Evolutionary conservation across 2,113 vertebrate genomes (phyloP), one percentile per base, ranked within the genome.

Genomic region (Sinocyclocheilus grahami): DNA sequence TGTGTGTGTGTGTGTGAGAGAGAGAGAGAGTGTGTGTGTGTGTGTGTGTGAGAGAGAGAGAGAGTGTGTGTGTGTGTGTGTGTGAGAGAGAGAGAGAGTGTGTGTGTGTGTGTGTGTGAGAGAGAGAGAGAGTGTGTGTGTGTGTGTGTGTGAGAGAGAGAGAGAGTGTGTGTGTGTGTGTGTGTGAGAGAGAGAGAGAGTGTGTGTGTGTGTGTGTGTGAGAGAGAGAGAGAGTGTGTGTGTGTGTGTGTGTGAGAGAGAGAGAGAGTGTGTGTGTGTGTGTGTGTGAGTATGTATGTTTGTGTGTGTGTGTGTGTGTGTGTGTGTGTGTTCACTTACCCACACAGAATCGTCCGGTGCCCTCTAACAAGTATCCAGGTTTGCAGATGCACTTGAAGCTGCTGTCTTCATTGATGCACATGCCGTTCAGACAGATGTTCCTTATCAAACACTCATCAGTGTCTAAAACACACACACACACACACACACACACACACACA

Each of bases 341-440:
- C 86, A 93, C 78, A 90, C 95, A 96, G 93, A 94, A 95, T 75
- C 95, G 93, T 76, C 94, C 94, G 11, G 92, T 95, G 30, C 90
- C 83, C 71, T 94, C 94, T 0, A 95, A 90, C 89, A 97, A 95
- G 93, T 96, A 99, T 7, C 98, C 98, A 12, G 96, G 95, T 92
- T 99, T 99, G 91, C 98, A 99, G 91, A 99, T 98, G 90, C 98
- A 99, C 90, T 99, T 99, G 91, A 99, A 99, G 91, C 97, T 99
- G 76, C 98, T 98, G 13, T 99, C 98, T 84, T 99, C 98, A 14
- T 99, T 99, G 89, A 99, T 98, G 53, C 98, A 99, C 94, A 99
- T 96, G 11, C 98, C 98, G 67, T 99, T 98, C 37, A 99, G 95
- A 86, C 98, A 99, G 94, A 99, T 99, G 92, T 99, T 98, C 83